These are phyloP conservation scores for Palythoa heliodiscus DNA, from an alignment of 92 coral and sea anemone genomes.

Conservation along the genomic window DNA sequence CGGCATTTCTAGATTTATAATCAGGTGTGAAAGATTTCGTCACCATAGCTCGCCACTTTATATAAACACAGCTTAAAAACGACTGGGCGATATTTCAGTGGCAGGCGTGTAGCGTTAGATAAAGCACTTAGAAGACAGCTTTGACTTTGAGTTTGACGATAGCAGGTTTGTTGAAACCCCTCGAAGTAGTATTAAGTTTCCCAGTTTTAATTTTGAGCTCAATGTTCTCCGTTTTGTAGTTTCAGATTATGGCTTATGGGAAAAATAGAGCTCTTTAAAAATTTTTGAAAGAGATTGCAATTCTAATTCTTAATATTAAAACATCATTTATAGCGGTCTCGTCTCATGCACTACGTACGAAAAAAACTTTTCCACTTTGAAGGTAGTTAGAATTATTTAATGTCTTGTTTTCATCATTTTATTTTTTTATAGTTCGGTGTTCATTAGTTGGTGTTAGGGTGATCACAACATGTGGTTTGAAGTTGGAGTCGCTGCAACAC, in stretches of 20 bases:
- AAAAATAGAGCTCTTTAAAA: too few relatives aligned
- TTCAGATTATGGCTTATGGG: too few relatives aligned
- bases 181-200: too few relatives aligned
- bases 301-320: too few relatives aligned
- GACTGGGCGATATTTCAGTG: background rate
- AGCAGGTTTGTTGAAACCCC: background rate
- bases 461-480: slow-evolving; percentile 32
- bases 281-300: too few relatives aligned
- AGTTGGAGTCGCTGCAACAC: slow-evolving; percentile 19
- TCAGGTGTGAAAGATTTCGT: background rate
- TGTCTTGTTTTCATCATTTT: background rate
- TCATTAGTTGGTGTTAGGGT: background rate
- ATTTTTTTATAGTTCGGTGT: too few relatives aligned
- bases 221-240: too few relatives aligned
- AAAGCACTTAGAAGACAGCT: background rate
- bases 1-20: background rate
- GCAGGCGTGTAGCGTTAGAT: background rate
- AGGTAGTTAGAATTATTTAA: too few relatives aligned
- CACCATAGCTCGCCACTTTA: background rate
- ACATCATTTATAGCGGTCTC: too few relatives aligned
- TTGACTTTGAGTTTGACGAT: background rate
- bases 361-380: too few relatives aligned
- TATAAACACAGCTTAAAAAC: background rate
- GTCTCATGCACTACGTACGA: too few relatives aligned
- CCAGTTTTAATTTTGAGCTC: too few relatives aligned